phyloP scores from a whole-genome alignment of 2,888 invertebrate species.

The Eumacrocentrus americanus region DNA sequence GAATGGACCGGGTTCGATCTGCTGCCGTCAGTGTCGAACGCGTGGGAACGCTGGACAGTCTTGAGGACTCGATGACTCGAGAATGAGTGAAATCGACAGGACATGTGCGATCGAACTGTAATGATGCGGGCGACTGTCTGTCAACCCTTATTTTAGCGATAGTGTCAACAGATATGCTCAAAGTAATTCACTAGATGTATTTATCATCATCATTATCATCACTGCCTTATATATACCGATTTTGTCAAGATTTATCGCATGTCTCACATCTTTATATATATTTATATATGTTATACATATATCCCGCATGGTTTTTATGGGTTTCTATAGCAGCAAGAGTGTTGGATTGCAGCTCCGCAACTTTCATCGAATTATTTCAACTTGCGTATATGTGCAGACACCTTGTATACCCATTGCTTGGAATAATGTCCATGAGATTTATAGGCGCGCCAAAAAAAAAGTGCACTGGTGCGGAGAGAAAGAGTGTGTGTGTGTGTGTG shows the following conservation, averaged over 20 bases:
- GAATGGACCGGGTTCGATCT: too few relatives aligned
- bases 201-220: too few relatives aligned
- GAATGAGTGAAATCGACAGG: background rate
- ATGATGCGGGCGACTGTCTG: constrained; percentile 3
- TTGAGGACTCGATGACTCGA: background rate
- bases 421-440: constrained; percentile 24
- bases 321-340: background rate
- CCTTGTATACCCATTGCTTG: constrained; percentile 9
- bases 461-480: constrained; percentile 3
- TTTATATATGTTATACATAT: too few relatives aligned
- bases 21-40: background rate
- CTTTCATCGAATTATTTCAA: constrained; percentile 23
- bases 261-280: too few relatives aligned
- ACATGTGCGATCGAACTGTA: background rate
- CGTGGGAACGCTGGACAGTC: background rate
- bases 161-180: background rate
- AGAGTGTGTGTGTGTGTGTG: constrained; percentile 8
- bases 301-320: background rate
- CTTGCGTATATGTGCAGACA: constrained; percentile 4
- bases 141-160: background rate
- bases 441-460: constrained; percentile 14
- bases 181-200: background rate
- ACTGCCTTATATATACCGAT: too few relatives aligned
- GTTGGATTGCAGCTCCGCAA: background rate
- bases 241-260: too few relatives aligned